A percentile compares a stretch with the other conserved stretches of the same genome.
Evolutionary conservation across 2,113 vertebrate species (phyloP).

Genomic region (Lepisosteus osseus): DNA sequence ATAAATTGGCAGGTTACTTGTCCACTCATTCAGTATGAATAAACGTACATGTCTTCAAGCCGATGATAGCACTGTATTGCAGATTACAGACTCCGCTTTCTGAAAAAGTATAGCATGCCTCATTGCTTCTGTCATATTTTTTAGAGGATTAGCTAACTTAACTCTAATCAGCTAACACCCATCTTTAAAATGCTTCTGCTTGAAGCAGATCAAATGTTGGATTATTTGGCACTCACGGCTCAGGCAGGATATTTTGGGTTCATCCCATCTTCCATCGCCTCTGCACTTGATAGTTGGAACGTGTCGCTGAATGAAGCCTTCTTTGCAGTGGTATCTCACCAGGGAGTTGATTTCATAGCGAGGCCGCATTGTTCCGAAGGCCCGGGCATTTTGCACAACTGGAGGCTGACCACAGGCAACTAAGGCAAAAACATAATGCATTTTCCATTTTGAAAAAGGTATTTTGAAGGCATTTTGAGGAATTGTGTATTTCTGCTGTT

Average conservation of each 20-base stretch:
- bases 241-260: constrained; percentile 91
- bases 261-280: constrained; percentile 87
- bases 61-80: too few species aligned
- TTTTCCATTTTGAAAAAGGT: too few species aligned
- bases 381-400: constrained; percentile 86
- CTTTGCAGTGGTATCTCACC: constrained; percentile 90
- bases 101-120: too few species aligned
- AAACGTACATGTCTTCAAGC: too few species aligned
- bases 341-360: constrained; percentile 94
- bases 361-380: constrained; percentile 83
- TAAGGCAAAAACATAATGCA: constrained; percentile 36
- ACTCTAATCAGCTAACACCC: too few species aligned
- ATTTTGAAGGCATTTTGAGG: too few species aligned
- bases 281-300: constrained; percentile 88
- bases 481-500: too few species aligned
- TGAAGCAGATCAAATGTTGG: neutral
- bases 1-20: too few species aligned
- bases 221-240: constrained; percentile 78
- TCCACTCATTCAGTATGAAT: too few species aligned
- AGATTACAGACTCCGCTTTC: too few species aligned
- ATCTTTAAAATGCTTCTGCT: neutral
- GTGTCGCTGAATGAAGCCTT: constrained; percentile 93
- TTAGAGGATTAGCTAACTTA: too few species aligned
- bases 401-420: constrained; percentile 93
- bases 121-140: too few species aligned